A percentile compares a stretch with the other conserved stretches of the same genome.
phyloP scores from a whole-genome alignment of 2,797 vertebrate genomes.

The Melanotaenia nigrans region DNA sequence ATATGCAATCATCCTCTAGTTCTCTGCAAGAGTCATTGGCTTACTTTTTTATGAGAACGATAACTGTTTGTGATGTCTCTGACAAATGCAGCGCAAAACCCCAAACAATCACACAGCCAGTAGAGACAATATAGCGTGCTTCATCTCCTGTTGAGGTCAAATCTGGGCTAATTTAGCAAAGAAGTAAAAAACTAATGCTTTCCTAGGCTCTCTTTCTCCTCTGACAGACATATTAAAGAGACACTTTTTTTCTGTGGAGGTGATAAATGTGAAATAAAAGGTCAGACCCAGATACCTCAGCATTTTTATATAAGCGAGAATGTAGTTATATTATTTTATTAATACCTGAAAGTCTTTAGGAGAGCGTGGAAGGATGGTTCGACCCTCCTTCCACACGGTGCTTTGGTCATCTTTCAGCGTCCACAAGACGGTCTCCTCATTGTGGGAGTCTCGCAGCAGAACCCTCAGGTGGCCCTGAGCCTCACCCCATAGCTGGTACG shows the following conservation, averaged over 20 bases:
- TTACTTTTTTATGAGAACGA: slow-evolving; percentile 66
- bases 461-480: slow-evolving; percentile 88
- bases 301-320: not conserved
- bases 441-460: slow-evolving; percentile 84
- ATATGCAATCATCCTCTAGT: slow-evolving; percentile 41
- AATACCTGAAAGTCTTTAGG: slow-evolving; percentile 92
- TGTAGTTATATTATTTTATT: not conserved
- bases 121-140: slow-evolving; percentile 30
- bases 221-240: slow-evolving; percentile 29
- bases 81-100: slow-evolving; percentile 48
- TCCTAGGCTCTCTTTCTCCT: not conserved
- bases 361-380: slow-evolving; percentile 91
- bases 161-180: slow-evolving; percentile 40
- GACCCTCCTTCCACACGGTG: slow-evolving; percentile 91
- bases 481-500: slow-evolving; percentile 89
- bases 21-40: slow-evolving; percentile 27
- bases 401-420: slow-evolving; percentile 90
- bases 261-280: slow-evolving; percentile 16
- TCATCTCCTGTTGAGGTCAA: slow-evolving; percentile 43
- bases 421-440: slow-evolving; percentile 91
- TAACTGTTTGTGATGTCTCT: slow-evolving; percentile 55
- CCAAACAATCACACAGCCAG: slow-evolving; percentile 37
- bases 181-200: slow-evolving; percentile 13
- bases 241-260: slow-evolving; percentile 7
- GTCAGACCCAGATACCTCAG: slow-evolving; percentile 33